phyloP scores from a whole-genome alignment of 2,113 vertebrate genomes.

The Mesoclemmys tuberculata region DNA sequence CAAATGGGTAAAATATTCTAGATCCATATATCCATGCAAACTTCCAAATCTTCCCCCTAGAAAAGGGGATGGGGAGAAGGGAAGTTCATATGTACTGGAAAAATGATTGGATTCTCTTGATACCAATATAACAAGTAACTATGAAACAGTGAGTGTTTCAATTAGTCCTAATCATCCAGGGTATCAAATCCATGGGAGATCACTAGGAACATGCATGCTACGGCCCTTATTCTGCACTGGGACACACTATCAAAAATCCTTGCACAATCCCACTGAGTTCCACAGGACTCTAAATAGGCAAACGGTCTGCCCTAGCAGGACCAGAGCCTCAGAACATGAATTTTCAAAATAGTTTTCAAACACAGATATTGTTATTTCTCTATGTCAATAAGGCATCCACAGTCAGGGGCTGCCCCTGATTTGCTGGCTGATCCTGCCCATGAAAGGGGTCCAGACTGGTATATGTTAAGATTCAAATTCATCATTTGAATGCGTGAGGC shows the following conservation, averaged over 20 bases:
- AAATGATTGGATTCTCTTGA: not conserved
- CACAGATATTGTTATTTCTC: constrained; percentile 55
- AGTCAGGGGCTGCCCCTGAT: not conserved
- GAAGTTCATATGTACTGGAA: not conserved
- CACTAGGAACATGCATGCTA: not conserved
- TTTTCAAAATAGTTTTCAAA: constrained; percentile 18
- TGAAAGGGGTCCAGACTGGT: not conserved
- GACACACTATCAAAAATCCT: not conserved
- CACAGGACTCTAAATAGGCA: fast-evolving
- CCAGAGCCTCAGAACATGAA: not conserved
- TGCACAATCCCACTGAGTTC: not conserved
- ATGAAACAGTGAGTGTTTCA: not conserved
- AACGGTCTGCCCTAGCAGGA: not conserved
- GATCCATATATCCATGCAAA: fast-evolving
- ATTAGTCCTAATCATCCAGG: not conserved
- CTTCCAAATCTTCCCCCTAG: not conserved
- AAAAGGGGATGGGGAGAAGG: not conserved
- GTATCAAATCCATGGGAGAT: not conserved
- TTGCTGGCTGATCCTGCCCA: not conserved
- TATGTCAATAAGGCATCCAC: fast-evolving
- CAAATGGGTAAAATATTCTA: not conserved
- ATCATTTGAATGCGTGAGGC: not conserved
- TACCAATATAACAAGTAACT: not conserved
- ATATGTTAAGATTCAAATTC: not conserved
- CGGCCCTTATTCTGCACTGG: not conserved